Conservation (phyloP, 2,113 vertebrate genomes). For the Maccullochella peelii region DNA sequence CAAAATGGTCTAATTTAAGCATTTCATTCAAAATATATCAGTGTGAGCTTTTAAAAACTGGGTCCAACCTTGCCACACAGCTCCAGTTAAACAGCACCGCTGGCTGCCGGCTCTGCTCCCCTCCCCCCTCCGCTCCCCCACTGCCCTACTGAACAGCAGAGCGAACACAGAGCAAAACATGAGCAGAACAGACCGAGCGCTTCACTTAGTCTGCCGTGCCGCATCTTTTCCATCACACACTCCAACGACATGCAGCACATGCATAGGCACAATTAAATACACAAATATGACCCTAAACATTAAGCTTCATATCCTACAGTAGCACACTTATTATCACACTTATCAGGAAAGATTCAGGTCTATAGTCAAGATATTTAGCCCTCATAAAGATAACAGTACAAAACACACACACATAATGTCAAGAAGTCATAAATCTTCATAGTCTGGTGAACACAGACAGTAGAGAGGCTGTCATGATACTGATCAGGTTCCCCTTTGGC, state of each 20-base stretch:
- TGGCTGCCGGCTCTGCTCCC: conserved; percentile 10
- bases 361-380: not conserved
- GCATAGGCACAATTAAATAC: not conserved
- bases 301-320: not conserved
- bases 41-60: not conserved
- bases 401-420: not conserved
- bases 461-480: not conserved
- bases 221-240: not conserved
- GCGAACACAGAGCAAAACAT: conserved; percentile 28
- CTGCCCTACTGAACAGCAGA: conserved; percentile 73
- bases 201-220: not conserved
- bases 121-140: conserved; percentile 32
- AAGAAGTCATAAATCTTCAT: not conserved
- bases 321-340: not conserved
- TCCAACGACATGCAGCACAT: not conserved
- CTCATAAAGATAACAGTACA: not conserved
- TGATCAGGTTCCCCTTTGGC: conserved; percentile 25
- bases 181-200: conserved; percentile 10
- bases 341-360: not conserved
- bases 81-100: not conserved
- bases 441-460: conserved; percentile 36
- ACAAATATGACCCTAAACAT: not conserved
- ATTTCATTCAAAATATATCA: not conserved
- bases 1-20: not conserved
- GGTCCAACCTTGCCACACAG: not conserved